Conservation (phyloP, 2,797 vertebrate genomes). For the Eidolon dupreanum region DNA sequence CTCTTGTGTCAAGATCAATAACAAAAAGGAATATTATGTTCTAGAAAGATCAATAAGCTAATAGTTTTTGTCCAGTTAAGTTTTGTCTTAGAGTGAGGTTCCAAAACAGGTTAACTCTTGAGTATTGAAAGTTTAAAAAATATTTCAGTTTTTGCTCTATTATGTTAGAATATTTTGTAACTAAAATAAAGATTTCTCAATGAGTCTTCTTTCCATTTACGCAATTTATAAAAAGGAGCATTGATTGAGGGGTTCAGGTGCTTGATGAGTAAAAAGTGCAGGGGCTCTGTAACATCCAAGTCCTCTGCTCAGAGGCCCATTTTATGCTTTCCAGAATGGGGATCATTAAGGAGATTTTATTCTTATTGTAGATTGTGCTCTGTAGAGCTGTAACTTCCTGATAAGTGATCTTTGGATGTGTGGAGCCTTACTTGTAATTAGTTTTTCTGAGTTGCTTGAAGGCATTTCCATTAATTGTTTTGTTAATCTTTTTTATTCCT, state of each 20-base stretch:
- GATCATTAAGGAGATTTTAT: neutral
- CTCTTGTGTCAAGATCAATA: neutral
- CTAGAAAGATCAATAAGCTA: constrained; percentile 9
- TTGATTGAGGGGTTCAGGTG: neutral
- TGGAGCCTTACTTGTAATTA: constrained; percentile 47
- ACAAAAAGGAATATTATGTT: constrained; percentile 6
- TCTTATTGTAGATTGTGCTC: neutral
- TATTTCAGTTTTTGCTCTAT: neutral
- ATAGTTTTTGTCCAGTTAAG: neutral
- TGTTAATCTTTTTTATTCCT: constrained; percentile 67
- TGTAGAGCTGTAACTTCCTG: neutral
- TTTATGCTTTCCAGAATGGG: neutral
- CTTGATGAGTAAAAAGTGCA: neutral
- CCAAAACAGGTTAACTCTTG: constrained; percentile 34
- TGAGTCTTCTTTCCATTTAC: neutral
- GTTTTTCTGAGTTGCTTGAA: constrained; percentile 69
- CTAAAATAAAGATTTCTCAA: neutral
- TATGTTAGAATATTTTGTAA: neutral
- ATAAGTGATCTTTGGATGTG: constrained; percentile 39
- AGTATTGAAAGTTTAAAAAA: neutral
- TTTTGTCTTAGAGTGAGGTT: constrained; percentile 11
- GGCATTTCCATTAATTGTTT: constrained; percentile 67
- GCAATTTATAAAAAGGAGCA: neutral
- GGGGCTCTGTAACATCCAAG: neutral
- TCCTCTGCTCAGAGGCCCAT: neutral